Base-by-base conservation (phyloP, 1,140 invertebrate genomes). In the Drosophila athabasca region DNA sequence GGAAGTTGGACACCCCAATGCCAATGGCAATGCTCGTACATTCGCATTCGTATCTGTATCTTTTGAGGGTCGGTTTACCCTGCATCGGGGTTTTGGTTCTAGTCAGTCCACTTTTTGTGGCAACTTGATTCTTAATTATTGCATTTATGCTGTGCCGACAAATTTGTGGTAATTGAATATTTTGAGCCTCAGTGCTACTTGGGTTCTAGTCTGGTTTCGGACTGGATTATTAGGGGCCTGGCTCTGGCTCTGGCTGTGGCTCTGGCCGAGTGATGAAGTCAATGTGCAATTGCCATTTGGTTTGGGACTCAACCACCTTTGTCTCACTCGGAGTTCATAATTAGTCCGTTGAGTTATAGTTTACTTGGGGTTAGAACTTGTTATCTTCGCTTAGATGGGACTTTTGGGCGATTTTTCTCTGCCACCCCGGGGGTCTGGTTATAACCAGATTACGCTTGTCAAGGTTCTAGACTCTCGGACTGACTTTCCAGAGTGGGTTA, bases 121-220 rank as follows among this genome's bases (percentile, higher is more conserved):
- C 82, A 82, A 82, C 82, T 82, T 89, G 74, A 77, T 84, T 88
- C 83, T 88, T 88, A 88, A 88, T 88, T 88, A 88, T 89, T 88
- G 76, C 84, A 88, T 88, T 89, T 83, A 88, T 73, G 72, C 79
- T 79, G 35, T 68, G 83, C 72, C 84, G 83, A 88, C 83, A 88
- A 88, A 88, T 88, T 83, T 88, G 84, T 72, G 84, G 83, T 88
- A 88, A 88, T 88, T 88, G 75, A 88, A 88, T 88, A 88, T 83
- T 72, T 82, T 58, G 13, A 39, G 35, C 35, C 35, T 39, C 35
- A 13, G 9, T 11, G 35, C 35, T 39, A 9, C 11, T 39, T 39
- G 35, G 9, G 35, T 11, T 11, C 35, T 9, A 64, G 65, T 64
- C 73, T 72, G 74, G 66, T 85, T 80, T 58, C 59, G 43, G 39